Percentiles rank a stretch among this genome's conserved stretches.
Evolutionary conservation across 2,888 invertebrate species (phyloP).

Genomic region (Sinodicranocentrus sp.): DNA sequence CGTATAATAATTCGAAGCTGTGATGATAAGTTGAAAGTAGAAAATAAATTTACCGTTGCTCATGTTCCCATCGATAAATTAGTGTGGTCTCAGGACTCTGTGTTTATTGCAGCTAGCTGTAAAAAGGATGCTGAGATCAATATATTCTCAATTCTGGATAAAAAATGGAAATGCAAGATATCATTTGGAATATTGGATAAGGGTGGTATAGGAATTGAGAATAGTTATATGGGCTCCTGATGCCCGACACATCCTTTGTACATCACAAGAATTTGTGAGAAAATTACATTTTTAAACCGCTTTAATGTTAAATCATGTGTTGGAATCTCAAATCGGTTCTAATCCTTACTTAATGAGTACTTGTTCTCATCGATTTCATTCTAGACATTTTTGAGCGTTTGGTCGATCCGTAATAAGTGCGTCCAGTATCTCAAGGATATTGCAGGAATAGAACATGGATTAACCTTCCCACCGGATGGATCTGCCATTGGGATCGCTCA

Average conservation of each 20-base stretch:
- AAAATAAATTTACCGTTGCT: not conserved
- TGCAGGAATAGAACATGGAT: conserved; percentile 33
- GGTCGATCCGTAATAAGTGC: conserved; percentile 57
- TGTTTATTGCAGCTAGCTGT: conserved; percentile 78
- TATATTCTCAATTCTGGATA: conserved; percentile 80
- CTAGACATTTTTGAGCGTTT: conserved; percentile 66
- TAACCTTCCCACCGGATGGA: conserved; percentile 61
- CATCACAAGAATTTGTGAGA: conserved; percentile 80
- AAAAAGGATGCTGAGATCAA: conserved; percentile 78
- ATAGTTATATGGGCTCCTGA: conserved; percentile 81
- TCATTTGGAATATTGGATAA: conserved; percentile 73
- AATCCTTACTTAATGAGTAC: too few species aligned
- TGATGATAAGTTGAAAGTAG: conserved; percentile 25
- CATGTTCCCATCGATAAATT: conserved; percentile 68
- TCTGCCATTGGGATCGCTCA: conserved; percentile 52
- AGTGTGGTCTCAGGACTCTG: conserved; percentile 79
- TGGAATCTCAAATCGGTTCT: not conserved
- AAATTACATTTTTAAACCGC: too few species aligned
- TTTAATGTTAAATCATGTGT: too few species aligned
- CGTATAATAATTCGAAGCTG: conserved; percentile 30
- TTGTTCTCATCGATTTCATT: too few species aligned
- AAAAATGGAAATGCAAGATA: conserved; percentile 81
- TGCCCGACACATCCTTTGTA: conserved; percentile 80
- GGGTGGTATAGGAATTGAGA: conserved; percentile 80
- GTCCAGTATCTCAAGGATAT: conserved; percentile 58